phyloP scores from a whole-genome alignment of 2,113 vertebrate species.

The Etheostoma cragini region DNA sequence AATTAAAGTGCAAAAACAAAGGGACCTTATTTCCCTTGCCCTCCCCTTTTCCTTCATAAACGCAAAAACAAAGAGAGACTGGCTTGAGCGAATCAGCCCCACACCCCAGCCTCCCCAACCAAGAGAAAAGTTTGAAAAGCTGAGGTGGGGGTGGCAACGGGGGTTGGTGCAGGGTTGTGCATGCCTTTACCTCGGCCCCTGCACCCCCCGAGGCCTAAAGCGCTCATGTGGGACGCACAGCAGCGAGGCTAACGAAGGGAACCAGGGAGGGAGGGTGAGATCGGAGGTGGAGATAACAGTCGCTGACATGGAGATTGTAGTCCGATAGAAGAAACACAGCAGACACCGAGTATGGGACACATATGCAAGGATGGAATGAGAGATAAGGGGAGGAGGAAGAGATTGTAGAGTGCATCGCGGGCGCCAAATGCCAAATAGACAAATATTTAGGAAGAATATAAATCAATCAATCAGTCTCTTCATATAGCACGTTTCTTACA shows the following conservation, averaged over 20 bases:
- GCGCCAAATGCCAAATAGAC: too few species aligned
- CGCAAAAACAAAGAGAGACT: conserved; percentile 53
- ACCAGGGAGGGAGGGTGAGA: conserved; percentile 34
- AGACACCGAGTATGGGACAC: neutral
- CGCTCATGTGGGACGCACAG: conserved; percentile 41
- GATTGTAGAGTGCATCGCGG: neutral
- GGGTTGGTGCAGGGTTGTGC: neutral
- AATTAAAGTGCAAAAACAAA: conserved; percentile 64
- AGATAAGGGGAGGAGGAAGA: neutral
- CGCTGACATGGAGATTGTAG: neutral
- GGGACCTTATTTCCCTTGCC: conserved; percentile 42
- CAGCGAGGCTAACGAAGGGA: conserved; percentile 31
- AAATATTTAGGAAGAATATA: too few species aligned
- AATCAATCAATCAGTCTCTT: too few species aligned
- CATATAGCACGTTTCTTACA: too few species aligned
- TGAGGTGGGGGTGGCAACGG: neutral
- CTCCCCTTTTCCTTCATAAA: conserved; percentile 17
- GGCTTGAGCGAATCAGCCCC: conserved; percentile 1
- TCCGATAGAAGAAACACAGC: conserved; percentile 19
- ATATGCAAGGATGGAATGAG: neutral
- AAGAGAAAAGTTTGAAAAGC: neutral
- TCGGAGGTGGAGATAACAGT: conserved; percentile 23
- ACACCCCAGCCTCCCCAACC: neutral
- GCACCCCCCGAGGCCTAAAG: conserved; percentile 26
- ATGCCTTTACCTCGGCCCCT: neutral